phyloP scores from a whole-genome alignment of 2,113 vertebrate species.

The human region GRCh38 chr6:68372001-68372500 shows the following conservation, averaged over 20 bases:
- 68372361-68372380: neutral
- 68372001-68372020: neutral
- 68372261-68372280: neutral
- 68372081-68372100: neutral
- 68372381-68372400: neutral
- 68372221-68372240: neutral
- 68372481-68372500: neutral
- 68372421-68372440: slow-evolving; percentile 21
- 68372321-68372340: neutral
- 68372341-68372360: neutral
- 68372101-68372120: neutral
- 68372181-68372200: neutral
- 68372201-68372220: neutral
- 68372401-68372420: neutral
- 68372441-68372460: neutral
- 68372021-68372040: neutral
- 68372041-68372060: neutral
- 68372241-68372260: neutral
- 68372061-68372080: neutral
- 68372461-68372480: neutral
- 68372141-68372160: neutral
- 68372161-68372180: neutral
- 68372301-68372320: neutral
- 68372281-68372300: neutral
- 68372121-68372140: neutral